Base-by-base conservation (phyloP, 2,113 vertebrate species). In the Condylura cristata region DNA sequence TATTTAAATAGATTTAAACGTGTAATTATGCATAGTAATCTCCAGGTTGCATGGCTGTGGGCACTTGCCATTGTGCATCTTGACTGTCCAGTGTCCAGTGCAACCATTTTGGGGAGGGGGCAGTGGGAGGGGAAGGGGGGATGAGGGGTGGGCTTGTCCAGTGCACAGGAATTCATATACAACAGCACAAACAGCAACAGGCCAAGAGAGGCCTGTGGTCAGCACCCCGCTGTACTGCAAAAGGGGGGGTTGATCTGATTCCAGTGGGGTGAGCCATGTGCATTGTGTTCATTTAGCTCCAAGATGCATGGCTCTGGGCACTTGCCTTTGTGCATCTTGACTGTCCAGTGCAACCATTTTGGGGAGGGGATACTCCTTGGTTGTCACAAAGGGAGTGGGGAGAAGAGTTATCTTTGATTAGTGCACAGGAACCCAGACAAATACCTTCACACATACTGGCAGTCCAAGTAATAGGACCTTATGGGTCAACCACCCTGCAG, bases 351-450 rank as follows among this genome's bases (percentile, higher is more conserved):
- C 60, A 86, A 68, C 0, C 3, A 6, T 26, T 37, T 63, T 90
- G 4, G 32, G 7, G 24, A 26, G 8, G 14, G n/a, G 13, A 30
- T n/a, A 60, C 66, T 85, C 32, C 24, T 60, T 89, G 34, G 22
- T 72, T 26, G 93, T 70, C n/a, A 63, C 18, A 95, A 80, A 60
- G 48, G 48, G 17, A 86, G 37, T 20, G 12, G 6, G 28, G n/a
- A 66, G 46, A 41, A 37, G 32, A 44, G 13, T 3, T 18, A 37
- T 81, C 28, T 48, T 74, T 90, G 24, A 41, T n/a, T 63, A 65
- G 53, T 41, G 9, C 39, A 85, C 30, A 75, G n/a, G 41, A 96
- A 84, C 26, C 13, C 80, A 70, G 28, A 72, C 46, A 92, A 93
- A 78, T 79, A 48, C 2, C 79, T 34, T 84, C 17, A 48, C 9